Percentiles rank a stretch among this genome's conserved stretches.
Conservation (phyloP, 2,888 invertebrate species). For the Physocephala rufipes region DNA sequence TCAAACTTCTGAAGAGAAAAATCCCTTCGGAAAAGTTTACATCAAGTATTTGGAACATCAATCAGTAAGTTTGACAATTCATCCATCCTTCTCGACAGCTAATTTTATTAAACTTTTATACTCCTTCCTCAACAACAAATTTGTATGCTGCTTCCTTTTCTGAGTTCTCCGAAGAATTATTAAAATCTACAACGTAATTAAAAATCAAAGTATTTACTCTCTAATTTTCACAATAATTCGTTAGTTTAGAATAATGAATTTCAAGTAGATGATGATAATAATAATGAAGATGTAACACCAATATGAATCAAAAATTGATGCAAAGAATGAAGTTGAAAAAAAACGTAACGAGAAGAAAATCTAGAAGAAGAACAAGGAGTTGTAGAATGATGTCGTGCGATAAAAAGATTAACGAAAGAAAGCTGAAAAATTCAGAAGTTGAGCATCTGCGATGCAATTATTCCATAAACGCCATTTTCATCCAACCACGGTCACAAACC, state of each 20-base stretch:
- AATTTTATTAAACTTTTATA: slow-evolving; percentile 2
- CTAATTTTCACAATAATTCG: slow-evolving; percentile 17
- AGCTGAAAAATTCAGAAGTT: too few species aligned
- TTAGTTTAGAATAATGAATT: background rate
- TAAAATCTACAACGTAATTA: slow-evolving; percentile 24
- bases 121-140: background rate
- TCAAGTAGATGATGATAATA: too few species aligned
- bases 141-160: background rate
- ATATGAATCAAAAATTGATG: too few species aligned
- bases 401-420: too few species aligned
- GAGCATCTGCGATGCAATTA: background rate
- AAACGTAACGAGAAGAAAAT: too few species aligned
- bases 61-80: background rate
- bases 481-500: background rate
- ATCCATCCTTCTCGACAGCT: background rate
- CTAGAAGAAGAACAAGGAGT: too few species aligned
- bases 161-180: background rate
- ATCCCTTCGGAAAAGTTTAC: too few species aligned
- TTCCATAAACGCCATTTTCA: background rate
- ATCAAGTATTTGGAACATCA: too few species aligned
- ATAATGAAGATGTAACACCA: too few species aligned
- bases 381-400: too few species aligned
- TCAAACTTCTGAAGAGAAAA: too few species aligned
- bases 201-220: slow-evolving; percentile 28
- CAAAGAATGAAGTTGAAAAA: too few species aligned